These are phyloP conservation scores for Microcebus tavaratra DNA, from an alignment of 2,113 vertebrate genomes.

Conservation along the genomic window DNA sequence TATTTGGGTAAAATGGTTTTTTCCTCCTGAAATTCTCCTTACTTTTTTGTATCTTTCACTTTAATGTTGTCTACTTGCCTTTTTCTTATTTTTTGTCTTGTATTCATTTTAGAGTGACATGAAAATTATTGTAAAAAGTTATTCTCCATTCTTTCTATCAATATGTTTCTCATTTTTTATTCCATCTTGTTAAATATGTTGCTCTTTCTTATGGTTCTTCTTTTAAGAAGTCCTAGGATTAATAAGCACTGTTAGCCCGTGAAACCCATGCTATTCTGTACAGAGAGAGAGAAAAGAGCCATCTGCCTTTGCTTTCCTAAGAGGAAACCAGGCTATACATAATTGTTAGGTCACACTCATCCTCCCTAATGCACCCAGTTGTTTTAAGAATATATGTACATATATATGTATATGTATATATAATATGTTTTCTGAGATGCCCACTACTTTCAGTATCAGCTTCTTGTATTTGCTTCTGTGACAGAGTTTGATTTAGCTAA, in stretches of 20 bases:
- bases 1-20: not conserved
- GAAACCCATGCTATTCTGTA: not conserved
- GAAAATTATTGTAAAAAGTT: not conserved
- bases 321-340: not conserved
- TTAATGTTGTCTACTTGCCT: not conserved
- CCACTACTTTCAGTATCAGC: not conserved
- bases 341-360: not conserved
- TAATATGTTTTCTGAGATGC: slow-evolving; percentile 57
- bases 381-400: not conserved
- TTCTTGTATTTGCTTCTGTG: slow-evolving; percentile 54
- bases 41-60: not conserved
- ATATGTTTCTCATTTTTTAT: not conserved
- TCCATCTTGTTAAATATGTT: not conserved
- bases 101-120: not conserved
- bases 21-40: not conserved
- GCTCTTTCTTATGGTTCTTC: not conserved
- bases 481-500: slow-evolving; percentile 69
- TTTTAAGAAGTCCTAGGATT: not conserved
- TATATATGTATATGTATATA: not conserved
- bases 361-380: not conserved
- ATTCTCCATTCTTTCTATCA: not conserved
- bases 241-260: not conserved
- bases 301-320: not conserved
- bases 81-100: not conserved
- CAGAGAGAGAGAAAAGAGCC: not conserved